These are phyloP conservation scores for Pantherophis guttatus DNA, from an alignment of 2,113 vertebrate species.

Conservation along the genomic window DNA sequence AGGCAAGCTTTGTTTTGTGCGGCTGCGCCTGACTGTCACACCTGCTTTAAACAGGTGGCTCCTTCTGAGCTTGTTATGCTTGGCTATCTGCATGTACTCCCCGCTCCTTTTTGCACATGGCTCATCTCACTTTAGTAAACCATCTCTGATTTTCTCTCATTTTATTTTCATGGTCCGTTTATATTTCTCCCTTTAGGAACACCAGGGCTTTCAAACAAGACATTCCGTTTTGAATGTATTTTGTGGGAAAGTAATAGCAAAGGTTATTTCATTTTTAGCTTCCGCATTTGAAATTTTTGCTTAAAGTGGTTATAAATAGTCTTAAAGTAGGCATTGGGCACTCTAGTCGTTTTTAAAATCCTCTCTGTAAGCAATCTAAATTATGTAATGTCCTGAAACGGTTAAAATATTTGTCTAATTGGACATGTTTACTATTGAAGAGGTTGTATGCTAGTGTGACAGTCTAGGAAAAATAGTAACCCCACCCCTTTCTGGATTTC, in stretches of 20 bases:
- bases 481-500: not conserved
- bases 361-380: not conserved
- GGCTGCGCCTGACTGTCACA: not conserved
- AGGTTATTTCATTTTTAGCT: not conserved
- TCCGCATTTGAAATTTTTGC: not conserved
- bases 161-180: not conserved
- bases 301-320: not conserved
- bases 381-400: not conserved
- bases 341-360: not conserved
- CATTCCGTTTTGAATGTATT: not conserved
- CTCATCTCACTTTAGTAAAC: not conserved
- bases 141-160: not conserved
- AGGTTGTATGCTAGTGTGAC: not conserved
- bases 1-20: not conserved
- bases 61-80: conserved; percentile 3
- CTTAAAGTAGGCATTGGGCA: not conserved
- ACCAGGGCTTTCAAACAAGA: not conserved
- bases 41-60: not conserved
- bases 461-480: not conserved
- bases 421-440: not conserved
- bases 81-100: not conserved
- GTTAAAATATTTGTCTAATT: not conserved
- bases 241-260: too few relatives aligned
- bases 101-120: not conserved
- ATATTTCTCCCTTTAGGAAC: too few relatives aligned